Percentiles rank a stretch among this genome's conserved stretches.
Conservation (phyloP, 2,797 vertebrate genomes). For the Sardinella longiceps region DNA sequence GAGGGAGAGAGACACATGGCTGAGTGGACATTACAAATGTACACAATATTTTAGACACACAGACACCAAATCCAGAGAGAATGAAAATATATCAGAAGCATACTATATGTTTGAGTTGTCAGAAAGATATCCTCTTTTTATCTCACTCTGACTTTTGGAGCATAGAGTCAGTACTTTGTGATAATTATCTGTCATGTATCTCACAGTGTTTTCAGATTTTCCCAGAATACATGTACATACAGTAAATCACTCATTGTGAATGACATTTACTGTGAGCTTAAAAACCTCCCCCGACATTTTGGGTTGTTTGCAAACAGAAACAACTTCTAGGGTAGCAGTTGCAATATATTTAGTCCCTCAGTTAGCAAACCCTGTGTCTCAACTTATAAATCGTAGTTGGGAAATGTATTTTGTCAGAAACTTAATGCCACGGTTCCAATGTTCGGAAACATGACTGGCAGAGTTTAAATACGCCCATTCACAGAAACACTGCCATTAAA, state of each 20-base stretch:
- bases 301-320: neutral
- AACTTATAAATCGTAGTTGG: neutral
- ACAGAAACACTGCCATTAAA: neutral
- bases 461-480: neutral
- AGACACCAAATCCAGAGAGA: neutral
- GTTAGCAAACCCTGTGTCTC: neutral
- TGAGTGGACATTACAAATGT: neutral
- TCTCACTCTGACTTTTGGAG: conserved; percentile 11
- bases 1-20: conserved; percentile 9
- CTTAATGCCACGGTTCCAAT: neutral
- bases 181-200: neutral
- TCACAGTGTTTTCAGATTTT: neutral
- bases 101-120: conserved; percentile 46
- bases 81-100: conserved; percentile 51
- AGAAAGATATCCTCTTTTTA: conserved; percentile 30
- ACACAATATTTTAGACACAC: neutral
- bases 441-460: neutral
- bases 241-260: neutral
- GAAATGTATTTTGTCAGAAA: neutral
- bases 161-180: neutral
- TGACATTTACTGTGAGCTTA: neutral
- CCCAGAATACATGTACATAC: neutral
- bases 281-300: neutral
- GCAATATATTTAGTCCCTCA: neutral
- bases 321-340: neutral